Evolutionary conservation across 2,888 invertebrate species (phyloP), one percentile per base, ranked within the genome.

Genomic region (Folsomia manolachei): DNA sequence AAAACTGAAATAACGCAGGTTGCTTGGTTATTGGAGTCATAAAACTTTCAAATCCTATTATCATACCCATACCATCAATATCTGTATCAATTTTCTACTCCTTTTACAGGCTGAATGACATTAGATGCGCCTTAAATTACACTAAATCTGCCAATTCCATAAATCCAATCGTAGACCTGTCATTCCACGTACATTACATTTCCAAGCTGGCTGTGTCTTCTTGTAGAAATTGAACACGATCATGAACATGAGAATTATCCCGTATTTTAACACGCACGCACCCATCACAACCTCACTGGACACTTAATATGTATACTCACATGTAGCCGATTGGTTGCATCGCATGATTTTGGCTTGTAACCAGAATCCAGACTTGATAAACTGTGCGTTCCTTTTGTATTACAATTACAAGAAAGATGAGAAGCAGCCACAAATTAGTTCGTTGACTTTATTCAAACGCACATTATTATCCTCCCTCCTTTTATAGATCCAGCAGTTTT

Each of bases 101-200:
- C 56, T 56, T 56, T 56, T 56, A 56, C 56, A 56, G 56, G n/a
- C 56, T 19, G 21, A 4, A 56, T 4, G 56, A 56, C 56, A 56
- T 56, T 56, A 56, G 56, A 56, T 56, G 56, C 56, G 56, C 56
- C 7, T 56, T 56, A 56, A 56, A 56, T 56, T 56, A 56, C 19
- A 56, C 56, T 56, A 56, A 56, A 56, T 56, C 56, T 56, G 56
- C 56, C 56, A 56, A 56, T 56, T 56, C 56, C 18, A 56, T 56
- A 56, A 39, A 39, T 39, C 56, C 56, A 56, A 56, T 56, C 51
- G 51, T n/a, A n/a, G n/a, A n/a, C n/a, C n/a, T n/a, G n/a, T n/a
- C n/a, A n/a, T n/a, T n/a, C n/a, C n/a, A n/a, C n/a, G n/a, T n/a
- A n/a, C n/a, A n/a, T n/a, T n/a, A n/a, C n/a, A n/a, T n/a, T n/a